phyloP scores from a whole-genome alignment of 2,113 vertebrate genomes.

The Agapornis roseicollis region DNA sequence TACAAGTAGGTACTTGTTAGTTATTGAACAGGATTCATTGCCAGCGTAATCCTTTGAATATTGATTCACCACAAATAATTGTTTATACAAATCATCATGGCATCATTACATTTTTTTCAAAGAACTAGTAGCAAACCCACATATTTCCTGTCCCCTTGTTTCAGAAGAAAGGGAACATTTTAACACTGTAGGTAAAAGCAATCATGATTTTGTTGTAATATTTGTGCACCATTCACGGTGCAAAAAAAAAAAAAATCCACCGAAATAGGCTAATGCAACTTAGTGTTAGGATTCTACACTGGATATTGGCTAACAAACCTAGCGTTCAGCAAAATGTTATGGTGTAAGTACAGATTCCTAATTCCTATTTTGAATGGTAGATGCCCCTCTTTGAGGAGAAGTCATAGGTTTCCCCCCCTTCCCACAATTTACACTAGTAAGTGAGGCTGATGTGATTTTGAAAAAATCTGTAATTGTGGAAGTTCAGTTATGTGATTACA shows the following conservation, averaged over 20 bases:
- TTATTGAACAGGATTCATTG: background rate
- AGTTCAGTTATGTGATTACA: background rate
- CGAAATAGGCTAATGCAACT: background rate
- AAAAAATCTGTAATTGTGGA: background rate
- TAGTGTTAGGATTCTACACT: background rate
- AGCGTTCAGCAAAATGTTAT: background rate
- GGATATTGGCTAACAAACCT: background rate
- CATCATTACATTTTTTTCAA: background rate
- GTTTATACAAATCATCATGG: background rate
- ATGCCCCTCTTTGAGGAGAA: background rate
- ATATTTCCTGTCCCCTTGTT: background rate
- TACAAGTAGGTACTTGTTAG: background rate
- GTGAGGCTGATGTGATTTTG: background rate
- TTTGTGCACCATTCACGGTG: background rate
- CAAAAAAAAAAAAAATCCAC: background rate
- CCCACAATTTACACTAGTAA: background rate
- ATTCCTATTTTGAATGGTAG: background rate
- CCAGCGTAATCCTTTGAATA: background rate
- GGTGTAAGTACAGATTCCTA: background rate
- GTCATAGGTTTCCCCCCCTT: background rate
- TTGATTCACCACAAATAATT: background rate
- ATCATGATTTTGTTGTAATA: background rate
- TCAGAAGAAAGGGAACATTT: background rate
- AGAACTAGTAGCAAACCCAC: background rate
- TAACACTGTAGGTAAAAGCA: background rate